A percentile compares a stretch with the other conserved stretches of the same genome.
These are phyloP conservation scores for Malthinus seriepunctatus DNA, from an alignment of 2,888 invertebrate genomes.

Conservation along the genomic window DNA sequence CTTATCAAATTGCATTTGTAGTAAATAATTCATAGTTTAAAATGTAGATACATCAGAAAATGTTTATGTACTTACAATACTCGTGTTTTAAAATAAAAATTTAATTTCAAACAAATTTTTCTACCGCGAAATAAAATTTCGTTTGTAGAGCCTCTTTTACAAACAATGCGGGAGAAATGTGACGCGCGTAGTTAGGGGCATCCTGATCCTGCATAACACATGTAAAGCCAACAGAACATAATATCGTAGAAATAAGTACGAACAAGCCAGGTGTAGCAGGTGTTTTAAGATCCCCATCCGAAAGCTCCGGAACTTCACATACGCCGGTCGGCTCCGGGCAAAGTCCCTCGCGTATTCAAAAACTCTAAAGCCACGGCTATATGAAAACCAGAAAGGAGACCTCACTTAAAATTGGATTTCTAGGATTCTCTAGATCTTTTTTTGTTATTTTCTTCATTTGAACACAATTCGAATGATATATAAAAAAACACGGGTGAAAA, in stretches of 20 bases:
- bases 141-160: background rate
- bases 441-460: slow-evolving; percentile 2
- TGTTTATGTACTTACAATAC: no score
- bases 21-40: background rate
- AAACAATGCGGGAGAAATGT: slow-evolving; percentile 21
- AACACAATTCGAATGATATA: slow-evolving; percentile 1
- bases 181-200: slow-evolving; percentile 17
- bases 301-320: slow-evolving; percentile 21
- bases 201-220: slow-evolving; percentile 20
- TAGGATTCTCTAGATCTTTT: slow-evolving; percentile 18
- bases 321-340: slow-evolving; percentile 18
- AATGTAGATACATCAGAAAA: no score
- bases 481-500: background rate
- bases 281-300: slow-evolving; percentile 24
- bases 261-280: slow-evolving; percentile 25
- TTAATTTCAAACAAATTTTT: no score
- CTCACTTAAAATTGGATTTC: slow-evolving; percentile 30
- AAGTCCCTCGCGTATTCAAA: slow-evolving; percentile 29
- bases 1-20: background rate
- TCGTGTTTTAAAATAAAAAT: no score
- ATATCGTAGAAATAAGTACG: slow-evolving; percentile 21
- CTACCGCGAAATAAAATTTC: background rate
- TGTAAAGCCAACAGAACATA: slow-evolving; percentile 22
- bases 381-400: slow-evolving; percentile 25
- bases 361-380: slow-evolving; percentile 19